Evolutionary conservation across 1,140 invertebrate genomes (phyloP), one percentile per base, ranked within the genome.

Genomic region (Tribolium madens): DNA sequence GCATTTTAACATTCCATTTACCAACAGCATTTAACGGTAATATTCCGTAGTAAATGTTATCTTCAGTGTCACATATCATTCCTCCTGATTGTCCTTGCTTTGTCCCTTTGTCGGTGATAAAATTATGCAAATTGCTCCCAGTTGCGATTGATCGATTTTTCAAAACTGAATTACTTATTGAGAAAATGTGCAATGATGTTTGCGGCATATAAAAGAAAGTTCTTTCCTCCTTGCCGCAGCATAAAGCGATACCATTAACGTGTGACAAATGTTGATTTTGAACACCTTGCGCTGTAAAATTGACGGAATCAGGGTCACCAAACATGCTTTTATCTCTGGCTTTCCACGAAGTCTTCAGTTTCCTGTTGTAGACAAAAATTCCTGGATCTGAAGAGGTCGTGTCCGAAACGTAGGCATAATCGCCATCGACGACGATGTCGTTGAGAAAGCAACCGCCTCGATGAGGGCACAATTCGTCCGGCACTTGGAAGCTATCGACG

Each of bases 401-500:
- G 80, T 92, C 92, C 0, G 90, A 90, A 1, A 93, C 92, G 80
- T 92, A 93, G 2, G 91, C 91, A 75, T 88, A 88, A 36, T 90
- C 90, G 69, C 89, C 91, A 81, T 92, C 91, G 10, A 93, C 81
- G 0, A 92, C 91, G 6, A 93, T 87, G 78, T 92, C 91, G 77
- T 91, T 91, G 2, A 93, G 81, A 53, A 90, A 89, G 70, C 78
- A 77, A 0, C 88, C 89, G 0, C 85, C 87, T 10, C 76, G 15
- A 31, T 60, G 72, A 3, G 70, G 70, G 17, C 71, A 80, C 14
- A 83, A 14, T 7, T 79, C 57, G 21, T 81, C 72, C 4, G 76
- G 71, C n/a, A 83, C 75, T 15, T 46, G 36, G 79, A 90, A 90
- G 7, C 86, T 88, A 5, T 87, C 82, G 48, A 92, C 84, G 26